Conservation (phyloP, 2,113 vertebrate species). For the Lates calcarifer region DNA sequence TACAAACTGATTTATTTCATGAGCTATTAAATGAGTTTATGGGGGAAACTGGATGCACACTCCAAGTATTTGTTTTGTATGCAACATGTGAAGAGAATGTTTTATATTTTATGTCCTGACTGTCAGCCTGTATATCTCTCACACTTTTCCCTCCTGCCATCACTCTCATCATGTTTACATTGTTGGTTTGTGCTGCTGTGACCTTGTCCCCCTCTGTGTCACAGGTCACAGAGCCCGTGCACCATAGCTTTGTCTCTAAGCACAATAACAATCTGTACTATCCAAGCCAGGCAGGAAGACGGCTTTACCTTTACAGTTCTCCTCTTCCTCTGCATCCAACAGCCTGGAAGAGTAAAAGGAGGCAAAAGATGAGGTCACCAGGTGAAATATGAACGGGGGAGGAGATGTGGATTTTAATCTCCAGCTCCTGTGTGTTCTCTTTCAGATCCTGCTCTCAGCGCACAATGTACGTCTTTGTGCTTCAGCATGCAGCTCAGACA, state of each 20-base stretch:
- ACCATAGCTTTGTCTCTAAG: conserved; percentile 7
- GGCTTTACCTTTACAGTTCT: conserved; percentile 73
- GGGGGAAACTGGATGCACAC: not conserved
- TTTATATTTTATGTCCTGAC: not conserved
- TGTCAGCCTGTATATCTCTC: not conserved
- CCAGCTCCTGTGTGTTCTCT: not conserved
- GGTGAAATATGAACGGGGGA: conserved; percentile 20
- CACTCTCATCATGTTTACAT: not conserved
- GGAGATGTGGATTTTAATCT: not conserved
- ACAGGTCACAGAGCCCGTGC: not conserved
- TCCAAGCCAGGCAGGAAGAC: not conserved
- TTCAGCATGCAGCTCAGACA: conserved; percentile 9
- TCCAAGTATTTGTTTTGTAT: not conserved
- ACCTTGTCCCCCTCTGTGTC: not conserved
- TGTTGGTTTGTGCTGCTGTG: not conserved
- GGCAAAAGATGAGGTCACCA: conserved; percentile 30
- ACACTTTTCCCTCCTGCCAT: not conserved
- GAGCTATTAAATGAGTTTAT: conserved; percentile 1
- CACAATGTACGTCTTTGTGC: conserved; percentile 17
- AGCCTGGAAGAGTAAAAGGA: conserved; percentile 58
- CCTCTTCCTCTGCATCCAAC: conserved; percentile 71
- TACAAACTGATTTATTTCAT: conserved; percentile 42
- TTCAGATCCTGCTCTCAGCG: not conserved
- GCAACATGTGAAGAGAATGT: not conserved
- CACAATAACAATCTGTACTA: not conserved